Evolutionary conservation across 2,888 invertebrate species (phyloP), one percentile per base, ranked within the genome.

Genomic region (Torymus texanus): DNA sequence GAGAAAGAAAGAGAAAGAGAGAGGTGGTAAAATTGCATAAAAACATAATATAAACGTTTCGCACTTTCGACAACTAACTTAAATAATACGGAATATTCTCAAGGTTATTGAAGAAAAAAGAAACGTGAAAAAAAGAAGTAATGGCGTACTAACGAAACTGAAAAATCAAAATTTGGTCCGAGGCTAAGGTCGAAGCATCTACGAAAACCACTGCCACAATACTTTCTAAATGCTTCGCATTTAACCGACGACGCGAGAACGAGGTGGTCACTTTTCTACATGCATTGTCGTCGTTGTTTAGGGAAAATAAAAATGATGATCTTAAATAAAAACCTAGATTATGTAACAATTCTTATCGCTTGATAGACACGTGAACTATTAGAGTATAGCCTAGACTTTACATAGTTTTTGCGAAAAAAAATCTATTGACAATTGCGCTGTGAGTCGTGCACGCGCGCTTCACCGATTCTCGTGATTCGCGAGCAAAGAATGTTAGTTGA

Each of bases 261-360:
- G 87, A 86, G 88, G 41, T 41, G 63, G 88, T 89, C 89, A 89
- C 89, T 90, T 90, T 90, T 89, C 90, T 90, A 90, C 89, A 88
- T 87, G 87, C 89, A 88, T 89, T 87, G 86, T 89, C 88, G 87
- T 88, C 86, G 86, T 83, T 79, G 73, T 63, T 67, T 82, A 83
- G 81, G 71, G 5, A 75, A 79, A 61, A 41, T 41, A 41, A 78
- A 63, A 51, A 59, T 24, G 58, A 79, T 55, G 21, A 79, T 79
- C 61, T 75, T 78, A 70, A 41, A 73, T 75, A 59, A 78, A 21
- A 74, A 73, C 51, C 53, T 72, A 74, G 70, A 58, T 81, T 72
- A 81, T 71, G 24, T 71, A 66, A 71, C 71, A 67, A 75, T 73
- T 75, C 73, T 78, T 68, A 81, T 78, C 59, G 78, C 81, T 81